Conservation (phyloP, 2,113 vertebrate genomes). For the Zeus faber region DNA sequence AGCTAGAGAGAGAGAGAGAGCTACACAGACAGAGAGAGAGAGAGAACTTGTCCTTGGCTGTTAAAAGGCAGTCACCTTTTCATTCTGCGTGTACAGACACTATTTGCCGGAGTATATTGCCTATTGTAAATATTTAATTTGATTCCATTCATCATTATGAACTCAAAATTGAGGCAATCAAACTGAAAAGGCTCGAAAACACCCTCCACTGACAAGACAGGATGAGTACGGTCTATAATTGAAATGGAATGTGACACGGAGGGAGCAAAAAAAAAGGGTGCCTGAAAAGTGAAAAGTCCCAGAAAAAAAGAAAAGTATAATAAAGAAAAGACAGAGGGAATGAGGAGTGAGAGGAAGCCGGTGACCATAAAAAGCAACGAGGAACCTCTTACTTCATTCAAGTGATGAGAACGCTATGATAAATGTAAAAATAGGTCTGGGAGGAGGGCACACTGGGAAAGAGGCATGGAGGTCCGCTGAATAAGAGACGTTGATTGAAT, state of each 20-base stretch:
- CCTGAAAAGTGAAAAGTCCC: too few relatives aligned
- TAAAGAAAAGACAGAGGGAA: too few relatives aligned
- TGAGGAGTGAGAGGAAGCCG: constrained; percentile 12
- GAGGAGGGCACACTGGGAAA: constrained; percentile 6
- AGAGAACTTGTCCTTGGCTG: constrained; percentile 49
- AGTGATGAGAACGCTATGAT: constrained; percentile 1
- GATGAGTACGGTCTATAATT: constrained; percentile 37
- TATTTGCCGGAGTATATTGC: constrained; percentile 21
- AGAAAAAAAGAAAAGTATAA: too few relatives aligned
- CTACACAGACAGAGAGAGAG: neutral
- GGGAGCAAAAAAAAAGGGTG: too few relatives aligned
- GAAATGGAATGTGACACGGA: constrained; percentile 29
- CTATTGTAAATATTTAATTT: constrained; percentile 59
- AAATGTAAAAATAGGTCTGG: neutral
- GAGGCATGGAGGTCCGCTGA: constrained; percentile 1
- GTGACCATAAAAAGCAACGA: constrained; percentile 25
- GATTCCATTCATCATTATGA: constrained; percentile 41
- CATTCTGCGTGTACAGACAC: constrained; percentile 30
- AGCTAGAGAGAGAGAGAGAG: constrained; percentile 7
- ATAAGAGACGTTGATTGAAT: constrained; percentile 10
- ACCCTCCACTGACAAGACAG: constrained; percentile 25
- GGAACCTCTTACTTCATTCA: constrained; percentile 29
- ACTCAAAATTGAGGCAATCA: constrained; percentile 30
- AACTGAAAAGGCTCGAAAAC: constrained; percentile 26
- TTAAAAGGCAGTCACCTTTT: constrained; percentile 45